Evolutionary conservation across 2,888 invertebrate genomes (phyloP).

Genomic region (Iselma pallidipennis): DNA sequence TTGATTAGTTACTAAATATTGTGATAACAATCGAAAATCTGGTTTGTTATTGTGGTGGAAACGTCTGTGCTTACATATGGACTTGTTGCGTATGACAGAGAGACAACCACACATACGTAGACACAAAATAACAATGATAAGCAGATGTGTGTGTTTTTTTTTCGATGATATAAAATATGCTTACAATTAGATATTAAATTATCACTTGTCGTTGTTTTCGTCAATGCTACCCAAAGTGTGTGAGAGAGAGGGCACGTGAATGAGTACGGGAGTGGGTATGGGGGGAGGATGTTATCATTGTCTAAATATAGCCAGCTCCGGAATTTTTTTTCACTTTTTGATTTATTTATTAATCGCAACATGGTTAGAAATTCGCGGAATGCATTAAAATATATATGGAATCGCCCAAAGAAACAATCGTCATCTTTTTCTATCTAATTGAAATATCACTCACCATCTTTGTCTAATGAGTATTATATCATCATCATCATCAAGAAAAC

Average conservation of each 20-base stretch:
- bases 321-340: not conserved
- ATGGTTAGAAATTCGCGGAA: slow-evolving; percentile 13
- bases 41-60: no score
- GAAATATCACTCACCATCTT: no score
- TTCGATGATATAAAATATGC: no score
- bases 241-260: not conserved
- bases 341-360: not conserved
- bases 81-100: no score
- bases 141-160: no score
- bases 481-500: not conserved
- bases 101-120: no score
- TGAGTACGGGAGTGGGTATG: not conserved
- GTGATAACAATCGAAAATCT: no score
- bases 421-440: slow-evolving; percentile 41
- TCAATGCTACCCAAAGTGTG: not conserved
- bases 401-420: slow-evolving; percentile 34
- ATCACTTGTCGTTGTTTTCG: not conserved
- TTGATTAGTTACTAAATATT: no score
- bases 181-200: no score
- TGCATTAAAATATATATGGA: slow-evolving; percentile 32
- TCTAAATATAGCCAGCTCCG: slow-evolving; percentile 37
- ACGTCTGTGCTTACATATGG: no score
- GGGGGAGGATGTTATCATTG: slow-evolving; percentile 33
- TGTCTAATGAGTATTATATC: slow-evolving; percentile 16
- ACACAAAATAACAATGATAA: no score